Evolutionary conservation across 2,113 vertebrate genomes (phyloP), one percentile per base, ranked within the genome.

Genomic region (Cisticola juncidis): DNA sequence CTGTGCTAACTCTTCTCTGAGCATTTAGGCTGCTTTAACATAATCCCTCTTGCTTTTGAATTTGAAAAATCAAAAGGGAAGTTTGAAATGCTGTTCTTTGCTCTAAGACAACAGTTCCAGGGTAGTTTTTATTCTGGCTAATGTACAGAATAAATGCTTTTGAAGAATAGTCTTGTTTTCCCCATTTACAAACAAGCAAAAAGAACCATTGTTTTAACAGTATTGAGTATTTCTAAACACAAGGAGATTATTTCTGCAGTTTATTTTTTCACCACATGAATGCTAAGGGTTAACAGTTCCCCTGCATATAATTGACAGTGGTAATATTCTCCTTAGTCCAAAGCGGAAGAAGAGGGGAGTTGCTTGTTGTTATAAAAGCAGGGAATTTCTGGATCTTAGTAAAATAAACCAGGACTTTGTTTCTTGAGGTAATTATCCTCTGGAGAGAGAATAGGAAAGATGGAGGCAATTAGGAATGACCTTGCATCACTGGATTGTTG

Each of bases 351-450:
- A 93, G 87, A 95, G 86, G 92, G 95, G 94, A 98, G 97, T 96
- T 93, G 94, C 93, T 94, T 97, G 87, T 97, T 97, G 94, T 97
- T 97, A 60, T 94, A 82, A 94, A 97, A 97, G 96, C 81, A 40
- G 95, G 78, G 92, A 98, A 97, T 97, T 98, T 98, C 95, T 98
- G 96, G 91, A 98, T 98, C 97, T 97, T 95, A 96, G 97, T 98
- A 98, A 98, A 98, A 98, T 97, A 98, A 98, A 98, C 97, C 96
- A 98, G 96, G 95, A 96, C 97, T 97, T 97, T 97, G 95, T 98
- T 98, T 98, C 97, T 97, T 97, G 97, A 97, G 97, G 93, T 98
- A 98, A 98, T 98, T 98, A 97, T 97, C 96, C 97, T 98, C 97
- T 97, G 89, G 98, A 97, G 97, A 96, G 96, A 93, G 94, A 95